A percentile compares a stretch with the other conserved stretches of the same genome.
Evolutionary conservation across 2,888 invertebrate genomes (phyloP).

Genomic region (Odontothrips loti): DNA sequence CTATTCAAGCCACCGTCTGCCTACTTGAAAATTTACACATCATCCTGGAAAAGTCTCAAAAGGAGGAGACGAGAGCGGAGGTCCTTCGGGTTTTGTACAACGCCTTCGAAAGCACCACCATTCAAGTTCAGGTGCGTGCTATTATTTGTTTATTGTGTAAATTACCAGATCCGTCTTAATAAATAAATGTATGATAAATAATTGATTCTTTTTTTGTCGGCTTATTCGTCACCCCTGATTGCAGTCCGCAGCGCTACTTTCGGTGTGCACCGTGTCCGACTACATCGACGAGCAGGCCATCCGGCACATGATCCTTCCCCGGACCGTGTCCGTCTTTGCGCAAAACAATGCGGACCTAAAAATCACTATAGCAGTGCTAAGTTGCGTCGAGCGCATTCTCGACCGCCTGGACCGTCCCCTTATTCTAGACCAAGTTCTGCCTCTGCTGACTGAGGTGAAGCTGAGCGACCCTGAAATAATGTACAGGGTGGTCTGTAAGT

Average conservation of each 20-base stretch:
- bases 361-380: constrained; percentile 71
- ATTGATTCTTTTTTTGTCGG: too few relatives aligned
- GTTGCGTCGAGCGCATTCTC: constrained; percentile 75
- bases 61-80: constrained; percentile 72
- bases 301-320: constrained; percentile 72
- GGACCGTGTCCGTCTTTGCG: constrained; percentile 75
- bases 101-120: constrained; percentile 81
- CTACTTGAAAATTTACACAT: constrained; percentile 85
- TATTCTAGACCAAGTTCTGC: constrained; percentile 86
- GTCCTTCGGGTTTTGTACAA: constrained; percentile 81
- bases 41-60: constrained; percentile 79
- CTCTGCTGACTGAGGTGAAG: constrained; percentile 78
- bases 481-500: constrained; percentile 90
- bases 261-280: constrained; percentile 79
- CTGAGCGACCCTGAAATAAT: constrained; percentile 85
- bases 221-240: too few relatives aligned
- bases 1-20: constrained; percentile 79
- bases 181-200: too few relatives aligned
- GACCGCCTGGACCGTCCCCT: constrained; percentile 79
- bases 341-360: constrained; percentile 75
- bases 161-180: too few relatives aligned
- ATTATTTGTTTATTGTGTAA: background rate
- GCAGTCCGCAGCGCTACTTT: constrained; percentile 83
- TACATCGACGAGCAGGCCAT: constrained; percentile 78
- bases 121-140: constrained; percentile 77